A percentile compares a stretch with the other conserved stretches of the same genome.
phyloP scores from a whole-genome alignment of 35 echinoderm and acorn worm species.

The Hemicentrotus pulcherrimus region DNA sequence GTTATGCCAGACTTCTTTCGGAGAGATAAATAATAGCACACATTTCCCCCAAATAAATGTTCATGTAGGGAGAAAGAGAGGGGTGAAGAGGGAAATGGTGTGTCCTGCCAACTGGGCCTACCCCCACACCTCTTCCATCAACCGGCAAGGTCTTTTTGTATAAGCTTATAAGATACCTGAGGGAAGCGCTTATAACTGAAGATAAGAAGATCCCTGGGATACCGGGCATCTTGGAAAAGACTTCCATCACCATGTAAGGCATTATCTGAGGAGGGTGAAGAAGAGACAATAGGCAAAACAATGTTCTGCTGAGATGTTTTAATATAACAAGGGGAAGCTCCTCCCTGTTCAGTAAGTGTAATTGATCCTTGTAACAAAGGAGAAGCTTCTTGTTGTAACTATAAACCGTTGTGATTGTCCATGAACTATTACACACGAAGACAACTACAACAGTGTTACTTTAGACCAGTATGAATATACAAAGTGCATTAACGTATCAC shows the following conservation, averaged over 20 bases:
- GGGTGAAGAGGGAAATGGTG: not conserved
- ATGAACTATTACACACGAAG: too few relatives aligned
- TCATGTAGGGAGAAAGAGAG: not conserved
- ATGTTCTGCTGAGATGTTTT: too few relatives aligned
- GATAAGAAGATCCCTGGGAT: not conserved
- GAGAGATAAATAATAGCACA: too few relatives aligned
- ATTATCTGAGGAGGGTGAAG: not conserved
- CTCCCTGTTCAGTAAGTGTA: too few relatives aligned
- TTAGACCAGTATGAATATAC: too few relatives aligned
- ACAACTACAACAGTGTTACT: too few relatives aligned
- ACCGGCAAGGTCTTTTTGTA: not conserved
- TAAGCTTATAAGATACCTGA: not conserved
- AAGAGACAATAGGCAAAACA: not conserved
- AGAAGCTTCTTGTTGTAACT: too few relatives aligned
- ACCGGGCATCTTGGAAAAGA: not conserved
- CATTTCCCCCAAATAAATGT: not conserved
- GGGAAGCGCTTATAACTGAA: not conserved
- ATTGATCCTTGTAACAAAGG: too few relatives aligned
- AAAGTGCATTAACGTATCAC: too few relatives aligned
- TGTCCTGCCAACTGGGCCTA: not conserved
- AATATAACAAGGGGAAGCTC: too few relatives aligned
- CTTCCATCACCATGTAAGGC: constrained; percentile 35
- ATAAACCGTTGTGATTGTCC: too few relatives aligned
- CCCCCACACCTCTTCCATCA: not conserved
- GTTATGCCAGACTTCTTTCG: too few relatives aligned